These are phyloP conservation scores for Cheilinus undulatus DNA, from an alignment of 2,113 vertebrate genomes.

Conservation along the genomic window DNA sequence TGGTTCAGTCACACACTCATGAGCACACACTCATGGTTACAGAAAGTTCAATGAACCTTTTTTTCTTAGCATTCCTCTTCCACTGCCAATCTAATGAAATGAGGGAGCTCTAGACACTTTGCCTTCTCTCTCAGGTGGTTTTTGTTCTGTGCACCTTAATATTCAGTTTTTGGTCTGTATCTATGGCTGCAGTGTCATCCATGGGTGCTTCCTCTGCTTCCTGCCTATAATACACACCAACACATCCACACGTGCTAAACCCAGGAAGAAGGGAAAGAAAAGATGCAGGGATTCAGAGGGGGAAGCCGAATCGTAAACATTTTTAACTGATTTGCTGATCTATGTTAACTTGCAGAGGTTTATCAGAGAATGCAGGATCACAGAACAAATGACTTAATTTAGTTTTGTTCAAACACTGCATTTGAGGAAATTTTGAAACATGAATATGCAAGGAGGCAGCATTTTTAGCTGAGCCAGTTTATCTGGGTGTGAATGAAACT, in stretches of 20 bases:
- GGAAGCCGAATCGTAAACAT: neutral
- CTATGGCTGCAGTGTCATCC: conserved; percentile 7
- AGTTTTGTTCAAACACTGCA: conserved; percentile 1
- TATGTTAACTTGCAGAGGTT: conserved; percentile 52
- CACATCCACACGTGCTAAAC: neutral
- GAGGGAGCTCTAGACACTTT: no score
- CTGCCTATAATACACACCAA: conserved; percentile 6
- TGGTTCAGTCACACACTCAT: no score
- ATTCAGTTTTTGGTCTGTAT: neutral
- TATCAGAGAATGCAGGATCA: conserved; percentile 51
- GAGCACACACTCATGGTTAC: no score
- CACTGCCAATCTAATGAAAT: no score
- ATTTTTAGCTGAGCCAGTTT: conserved; percentile 56
- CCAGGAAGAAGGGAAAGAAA: conserved; percentile 13
- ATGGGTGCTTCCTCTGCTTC: conserved; percentile 18
- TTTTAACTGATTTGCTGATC: conserved; percentile 54
- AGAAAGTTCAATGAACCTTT: no score
- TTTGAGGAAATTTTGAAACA: conserved; percentile 31
- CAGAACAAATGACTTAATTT: conserved; percentile 25
- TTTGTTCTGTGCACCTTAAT: no score
- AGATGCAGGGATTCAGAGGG: conserved; percentile 25
- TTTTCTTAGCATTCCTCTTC: no score
- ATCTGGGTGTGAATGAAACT: conserved; percentile 47
- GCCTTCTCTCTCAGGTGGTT: no score
- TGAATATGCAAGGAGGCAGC: conserved; percentile 42